Base-by-base conservation (phyloP, 2,888 invertebrate genomes). In the Macroteleia sp. region DNA sequence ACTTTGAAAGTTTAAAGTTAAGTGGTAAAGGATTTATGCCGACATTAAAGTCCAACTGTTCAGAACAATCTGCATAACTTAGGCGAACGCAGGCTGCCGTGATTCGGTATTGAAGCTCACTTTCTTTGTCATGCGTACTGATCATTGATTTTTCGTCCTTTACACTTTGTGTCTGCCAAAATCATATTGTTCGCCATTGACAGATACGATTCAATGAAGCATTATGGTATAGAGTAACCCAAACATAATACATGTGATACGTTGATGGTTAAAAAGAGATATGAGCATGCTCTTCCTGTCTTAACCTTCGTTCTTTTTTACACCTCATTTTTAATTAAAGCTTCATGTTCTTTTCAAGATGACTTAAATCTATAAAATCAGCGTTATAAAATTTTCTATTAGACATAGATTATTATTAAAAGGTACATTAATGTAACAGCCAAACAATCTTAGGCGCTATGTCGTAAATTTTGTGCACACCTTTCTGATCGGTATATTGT, bases 21-120 rank as follows among this genome's bases (percentile, higher is more conserved):
- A 90, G 89, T 89, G 90, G 89, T 83, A 87, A 87, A 88, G 88
- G 88, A 90, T 90, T 90, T 90, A 90, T 88, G 88, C 83, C 82
- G 84, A 83, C 86, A 90, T 90, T 89, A 90, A 90, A 90, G 90
- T 89, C 88, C 87, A 86, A 89, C 87, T 88, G 89, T 90, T 87
- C 85, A 84, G 85, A 89, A 89, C 61, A 89, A 89, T 89, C 87
- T 89, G 87, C 89, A 89, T 89, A 90, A 89, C 89, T 89, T 87
- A 88, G 84, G 79, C 80, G 78, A 83, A 83, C 83, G 80, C 80
- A 64, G 81, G 82, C 79, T 78, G 79, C 81, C 81, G 77, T 74
- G 75, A 78, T 79, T 80, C 80, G 74, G 82, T 75, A 82, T 80
- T 73, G 78, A 57, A 62, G 44, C 64, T 56, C 75, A 59, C 71